These are phyloP conservation scores for Spongia lamella DNA, from an alignment of 37 sponge, comb jelly and placozoan genomes.

Conservation along the genomic window DNA sequence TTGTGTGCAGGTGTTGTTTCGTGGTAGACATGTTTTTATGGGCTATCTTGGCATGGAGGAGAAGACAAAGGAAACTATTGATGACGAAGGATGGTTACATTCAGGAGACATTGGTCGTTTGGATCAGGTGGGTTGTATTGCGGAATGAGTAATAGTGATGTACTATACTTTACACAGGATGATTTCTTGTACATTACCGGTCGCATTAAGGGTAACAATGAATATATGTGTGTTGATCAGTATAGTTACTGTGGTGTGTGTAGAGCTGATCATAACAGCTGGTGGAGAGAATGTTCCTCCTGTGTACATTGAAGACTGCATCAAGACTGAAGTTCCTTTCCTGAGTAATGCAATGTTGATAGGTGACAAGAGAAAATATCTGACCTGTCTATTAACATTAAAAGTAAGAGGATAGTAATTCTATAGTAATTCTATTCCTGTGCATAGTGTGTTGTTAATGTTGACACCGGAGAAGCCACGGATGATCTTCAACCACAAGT, in stretches of 20 bases:
- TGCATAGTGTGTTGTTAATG: conserved; percentile 1
- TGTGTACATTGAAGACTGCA: conserved; percentile 68
- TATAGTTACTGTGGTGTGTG: conserved; percentile 13
- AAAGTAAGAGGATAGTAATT: conserved; percentile 42
- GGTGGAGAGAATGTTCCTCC: conserved; percentile 91
- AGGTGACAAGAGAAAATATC: conserved; percentile 77
- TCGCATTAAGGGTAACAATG: conserved; percentile 63
- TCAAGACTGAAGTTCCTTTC: conserved; percentile 78
- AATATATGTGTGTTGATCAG: background rate
- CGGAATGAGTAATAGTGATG: background rate
- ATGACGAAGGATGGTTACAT: conserved; percentile 91
- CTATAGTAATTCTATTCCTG: too few relatives aligned
- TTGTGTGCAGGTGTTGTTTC: conserved; percentile 57
- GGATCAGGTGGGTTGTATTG: conserved; percentile 37
- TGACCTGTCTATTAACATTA: conserved; percentile 74
- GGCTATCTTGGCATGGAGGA: conserved; percentile 86
- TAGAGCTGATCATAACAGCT: conserved; percentile 88
- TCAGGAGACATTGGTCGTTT: conserved; percentile 84
- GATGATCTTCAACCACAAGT: background rate
- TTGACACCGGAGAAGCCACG: conserved; percentile 13
- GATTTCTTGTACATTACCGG: conserved; percentile 73
- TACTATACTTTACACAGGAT: conserved; percentile 8
- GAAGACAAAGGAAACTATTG: conserved; percentile 84
- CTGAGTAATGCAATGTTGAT: conserved; percentile 85
- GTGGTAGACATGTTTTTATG: conserved; percentile 93